Base-by-base conservation (phyloP, 2,113 vertebrate genomes). In the Gallinago paraguaiae region DNA sequence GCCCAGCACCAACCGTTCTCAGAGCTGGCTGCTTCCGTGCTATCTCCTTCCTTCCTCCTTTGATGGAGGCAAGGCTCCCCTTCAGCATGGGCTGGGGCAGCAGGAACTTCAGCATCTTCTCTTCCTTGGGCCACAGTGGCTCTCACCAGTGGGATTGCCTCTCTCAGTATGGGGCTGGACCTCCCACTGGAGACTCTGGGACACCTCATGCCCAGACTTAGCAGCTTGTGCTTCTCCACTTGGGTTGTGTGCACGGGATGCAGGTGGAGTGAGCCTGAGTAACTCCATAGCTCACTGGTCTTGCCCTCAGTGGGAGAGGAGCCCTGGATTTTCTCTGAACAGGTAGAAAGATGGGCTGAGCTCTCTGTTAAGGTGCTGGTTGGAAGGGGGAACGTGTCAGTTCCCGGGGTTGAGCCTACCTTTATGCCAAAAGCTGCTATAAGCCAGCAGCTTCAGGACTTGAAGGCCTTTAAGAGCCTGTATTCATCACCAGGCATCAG, bases 401-500 rank as follows among this genome's bases (percentile, higher is more conserved):
- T 30, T 72, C 45, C 37, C 9, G 7, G 39, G 45, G 22, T 6
- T 35, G 57, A 11, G 24, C 33, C 37, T 39, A 30, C 45, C 27
- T 60, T 86, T 59, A 80, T 5, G 1, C 19, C 39, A 67, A 35
- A 86, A 74, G 0, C 53, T 27, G 15, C 17, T 33, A 11, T 9
- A 20, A 72, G 20, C 23, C 37, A 79, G 43, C 25, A 70, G 37
- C 37, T 53, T 53, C 45, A 41, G 39, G 60, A 39, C 61, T 33
- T 17, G 31, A 63, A 57, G 27, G 23, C 31, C 41, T 35, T 37
- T 19, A 37, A 63, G 19, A 86, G 41, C 54, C 48, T 76, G 35
- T 31, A 11, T 63, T 41, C 4, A 0, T 69, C 41, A 63, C 33
- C 0, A 0, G 22, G 48, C 22, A 30, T 9, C 16, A 12, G 30